Percentiles rank a stretch among this genome's conserved stretches.
phyloP scores from a whole-genome alignment of 1,140 invertebrate species.

The Atta cephalotes region DNA sequence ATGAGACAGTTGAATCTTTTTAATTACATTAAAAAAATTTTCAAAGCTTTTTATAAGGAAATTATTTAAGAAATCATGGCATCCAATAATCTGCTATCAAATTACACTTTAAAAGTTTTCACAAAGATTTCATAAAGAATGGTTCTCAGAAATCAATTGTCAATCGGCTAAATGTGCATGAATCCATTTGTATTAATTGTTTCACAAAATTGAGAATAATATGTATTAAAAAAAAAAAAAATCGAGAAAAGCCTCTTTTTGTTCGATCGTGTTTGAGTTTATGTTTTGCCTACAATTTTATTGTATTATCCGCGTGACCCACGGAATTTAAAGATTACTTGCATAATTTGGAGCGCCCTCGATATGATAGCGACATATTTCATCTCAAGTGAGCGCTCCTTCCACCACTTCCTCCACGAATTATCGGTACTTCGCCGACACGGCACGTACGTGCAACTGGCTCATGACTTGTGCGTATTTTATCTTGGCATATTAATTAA shows the following conservation, averaged over 20 bases:
- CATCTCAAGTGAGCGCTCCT: conserved; percentile 45
- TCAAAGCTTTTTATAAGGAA: too few species aligned
- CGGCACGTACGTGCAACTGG: conserved; percentile 58
- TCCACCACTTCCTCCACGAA: conserved; percentile 35
- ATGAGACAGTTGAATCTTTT: too few species aligned
- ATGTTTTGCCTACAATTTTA: not conserved
- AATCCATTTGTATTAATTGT: not conserved
- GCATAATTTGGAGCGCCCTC: conserved; percentile 62
- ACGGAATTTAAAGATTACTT: conserved; percentile 61
- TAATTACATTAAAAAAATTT: too few species aligned
- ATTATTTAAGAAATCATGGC: too few species aligned
- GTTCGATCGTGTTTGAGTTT: not conserved
- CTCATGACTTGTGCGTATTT: conserved; percentile 56
- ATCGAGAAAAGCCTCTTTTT: not conserved
- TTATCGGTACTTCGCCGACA: conserved; percentile 53
- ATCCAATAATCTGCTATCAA: too few species aligned
- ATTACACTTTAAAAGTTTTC: too few species aligned
- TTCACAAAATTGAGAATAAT: conserved; percentile 2
- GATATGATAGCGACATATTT: conserved; percentile 65
- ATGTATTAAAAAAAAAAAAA: not conserved
- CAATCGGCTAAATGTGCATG: too few species aligned
- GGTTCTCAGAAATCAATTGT: too few species aligned
- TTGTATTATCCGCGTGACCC: not conserved
- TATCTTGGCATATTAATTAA: conserved; percentile 62
- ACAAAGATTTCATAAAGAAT: too few species aligned